Evolutionary conservation across 2,113 vertebrate species (phyloP), one percentile per base, ranked within the genome.

Genomic region (Oreotrochilus melanogaster): DNA sequence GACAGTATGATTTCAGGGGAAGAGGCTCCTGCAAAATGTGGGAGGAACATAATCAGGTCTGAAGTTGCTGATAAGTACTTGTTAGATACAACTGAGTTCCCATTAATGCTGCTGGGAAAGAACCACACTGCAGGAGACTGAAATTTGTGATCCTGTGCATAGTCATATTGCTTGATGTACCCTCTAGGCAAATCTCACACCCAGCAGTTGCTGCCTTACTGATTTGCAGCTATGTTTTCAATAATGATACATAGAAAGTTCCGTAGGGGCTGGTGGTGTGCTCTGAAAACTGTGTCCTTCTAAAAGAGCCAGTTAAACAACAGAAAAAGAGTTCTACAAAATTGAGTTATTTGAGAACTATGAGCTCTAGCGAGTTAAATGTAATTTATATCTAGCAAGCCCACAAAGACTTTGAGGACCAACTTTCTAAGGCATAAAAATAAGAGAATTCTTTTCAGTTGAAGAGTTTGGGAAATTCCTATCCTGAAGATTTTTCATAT

Each of bases 91-190:
- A 4, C 13, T 50, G 43, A 70, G 11, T 76, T 79, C 39, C 31
- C 31, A 47, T 66, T 66, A 71, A 62, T 37, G 31, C 56, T 83
- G 14, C 17, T 31, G 54, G 37, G 75, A 73, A 88, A 86, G 57
- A 89, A 25, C 37, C 83, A 48, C 47, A 18, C 24, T 4, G 7
- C 1, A 1, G 30, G 57, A 66, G 35, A 42, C 25, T 18, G 11
- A 64, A 78, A 51, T 10, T 47, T 47, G 35, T 1, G 6, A 89
- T 19, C 25, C 50, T 25, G 7, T 15, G 8, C 22, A 22, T 37
- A 50, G 10, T 58, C 1, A 0, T 35, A 23, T 22, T 24, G 22
- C 0, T 2, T 57, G 72, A 24, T 37, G 11, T 37, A 3, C 50
- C 27, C 70, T 4, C 42, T 51, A 35, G 57, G n/a, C 35, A 84